Base-by-base conservation (phyloP, 2,888 invertebrate genomes). In the Ganaspis brasiliensis region DNA sequence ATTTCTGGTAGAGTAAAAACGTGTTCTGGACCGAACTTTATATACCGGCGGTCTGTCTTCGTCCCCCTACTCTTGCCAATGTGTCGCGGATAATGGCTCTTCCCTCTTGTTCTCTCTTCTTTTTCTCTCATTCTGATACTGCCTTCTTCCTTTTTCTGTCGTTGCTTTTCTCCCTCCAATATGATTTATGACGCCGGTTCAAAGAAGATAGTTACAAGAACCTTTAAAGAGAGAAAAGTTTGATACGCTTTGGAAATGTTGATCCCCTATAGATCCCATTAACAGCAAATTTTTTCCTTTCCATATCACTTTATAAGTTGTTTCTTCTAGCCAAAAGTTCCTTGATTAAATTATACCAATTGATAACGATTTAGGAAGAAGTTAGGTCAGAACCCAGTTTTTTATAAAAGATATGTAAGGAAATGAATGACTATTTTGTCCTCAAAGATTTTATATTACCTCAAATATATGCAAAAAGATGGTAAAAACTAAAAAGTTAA, bases 111-210 rank as follows among this genome's bases (percentile, higher is more conserved):
- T 56, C 4, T 26, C 24, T 56, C 56, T 24, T 56, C 61, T 21
- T 74, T 56, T 73, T 70, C 61, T 77, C 26, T 52, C 55, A 40
- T 67, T 56, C 35, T 72, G 73, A 67, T 71, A 61, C 49, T 52
- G 67, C 61, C 49, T 31, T 16, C 57, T 59, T 16, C 73, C 74
- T 63, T 45, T 63, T 73, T 74, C 77, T 77, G 72, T 55, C 72
- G 57, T 73, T 81, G 72, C 76, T 74, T 76, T 71, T 80, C 73
- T 78, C 78, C 56, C 76, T 72, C 67, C 67, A 73, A 76, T 81
- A 79, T 81, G 80, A 79, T 81, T 81, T 83, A 80, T 81, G 79
- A 72, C 78, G 76, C 79, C 77, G 74, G 79, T 71, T 79, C 75
- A 79, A 80, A 82, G 79, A 79, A 80, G 77, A 80, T 82, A 81